phyloP scores from a whole-genome alignment of 2,888 invertebrate genomes.

The Mythimna ferrago region DNA sequence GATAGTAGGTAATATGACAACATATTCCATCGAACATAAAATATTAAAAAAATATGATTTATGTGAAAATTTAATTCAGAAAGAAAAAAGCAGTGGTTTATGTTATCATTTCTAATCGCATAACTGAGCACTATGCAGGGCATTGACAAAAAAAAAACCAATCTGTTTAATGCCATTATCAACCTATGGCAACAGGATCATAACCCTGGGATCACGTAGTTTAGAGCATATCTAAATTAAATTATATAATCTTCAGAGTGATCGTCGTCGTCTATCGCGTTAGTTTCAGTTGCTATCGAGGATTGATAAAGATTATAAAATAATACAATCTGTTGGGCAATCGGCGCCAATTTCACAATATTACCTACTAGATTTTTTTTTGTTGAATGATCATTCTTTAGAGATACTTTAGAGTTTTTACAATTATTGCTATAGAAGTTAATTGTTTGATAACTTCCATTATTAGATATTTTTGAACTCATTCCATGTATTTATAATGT shows the following conservation, averaged over 20 bases:
- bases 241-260: not conserved
- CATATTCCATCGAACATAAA: too few relatives aligned
- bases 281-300: slow-evolving; percentile 4
- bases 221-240: not conserved
- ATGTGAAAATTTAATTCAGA: too few relatives aligned
- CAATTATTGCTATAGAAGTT: not conserved
- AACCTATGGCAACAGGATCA: not conserved
- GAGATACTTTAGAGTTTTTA: not conserved
- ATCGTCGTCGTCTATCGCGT: not conserved
- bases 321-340: slow-evolving; percentile 15
- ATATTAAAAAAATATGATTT: too few relatives aligned
- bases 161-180: too few relatives aligned
- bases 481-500: too few relatives aligned
- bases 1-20: too few relatives aligned
- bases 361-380: not conserved
- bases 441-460: not conserved
- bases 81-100: too few relatives aligned
- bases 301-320: not conserved
- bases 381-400: not conserved
- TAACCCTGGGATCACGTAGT: not conserved
- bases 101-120: not conserved
- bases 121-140: not conserved
- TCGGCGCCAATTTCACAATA: slow-evolving; percentile 7
- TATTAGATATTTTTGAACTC: too few relatives aligned
- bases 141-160: not conserved